These are phyloP conservation scores for Eristalinus aeneus DNA, from an alignment of 2,888 invertebrate species.

Conservation along the genomic window DNA sequence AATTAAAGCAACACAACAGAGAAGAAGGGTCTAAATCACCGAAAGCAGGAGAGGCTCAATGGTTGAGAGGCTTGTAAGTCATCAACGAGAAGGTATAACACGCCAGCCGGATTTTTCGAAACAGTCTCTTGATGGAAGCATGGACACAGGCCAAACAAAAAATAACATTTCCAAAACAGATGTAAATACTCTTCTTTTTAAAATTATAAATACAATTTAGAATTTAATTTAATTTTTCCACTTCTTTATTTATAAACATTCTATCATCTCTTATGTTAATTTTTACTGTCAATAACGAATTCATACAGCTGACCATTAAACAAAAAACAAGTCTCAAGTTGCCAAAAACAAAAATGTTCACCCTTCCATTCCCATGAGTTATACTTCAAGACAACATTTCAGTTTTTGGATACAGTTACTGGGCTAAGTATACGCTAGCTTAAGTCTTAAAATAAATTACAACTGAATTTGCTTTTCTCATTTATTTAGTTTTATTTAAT, in stretches of 20 bases:
- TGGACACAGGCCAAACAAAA: too few relatives aligned
- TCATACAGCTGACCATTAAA: neutral
- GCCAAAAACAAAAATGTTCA: neutral
- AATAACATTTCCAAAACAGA: neutral
- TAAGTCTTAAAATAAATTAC: conserved; percentile 19
- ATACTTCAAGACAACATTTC: neutral
- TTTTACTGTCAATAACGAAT: neutral
- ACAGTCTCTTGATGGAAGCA: too few relatives aligned
- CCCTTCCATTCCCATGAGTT: neutral
- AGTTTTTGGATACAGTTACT: neutral
- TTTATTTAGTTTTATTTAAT: conserved; percentile 8
- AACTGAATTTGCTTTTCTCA: conserved; percentile 2
- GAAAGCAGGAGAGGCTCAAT: too few relatives aligned
- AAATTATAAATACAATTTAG: neutral
- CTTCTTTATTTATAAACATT: neutral
- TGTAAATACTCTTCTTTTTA: neutral
- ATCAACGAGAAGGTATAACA: too few relatives aligned
- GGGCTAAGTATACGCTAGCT: conserved; percentile 10
- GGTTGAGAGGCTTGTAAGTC: too few relatives aligned
- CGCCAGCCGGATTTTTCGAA: too few relatives aligned
- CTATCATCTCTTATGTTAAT: neutral
- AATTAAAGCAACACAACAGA: too few relatives aligned
- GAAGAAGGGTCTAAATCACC: too few relatives aligned
- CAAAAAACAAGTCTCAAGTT: neutral
- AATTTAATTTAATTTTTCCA: neutral